Evolutionary conservation across 2,888 invertebrate species (phyloP).

Genomic region (Morinoia aosen): DNA sequence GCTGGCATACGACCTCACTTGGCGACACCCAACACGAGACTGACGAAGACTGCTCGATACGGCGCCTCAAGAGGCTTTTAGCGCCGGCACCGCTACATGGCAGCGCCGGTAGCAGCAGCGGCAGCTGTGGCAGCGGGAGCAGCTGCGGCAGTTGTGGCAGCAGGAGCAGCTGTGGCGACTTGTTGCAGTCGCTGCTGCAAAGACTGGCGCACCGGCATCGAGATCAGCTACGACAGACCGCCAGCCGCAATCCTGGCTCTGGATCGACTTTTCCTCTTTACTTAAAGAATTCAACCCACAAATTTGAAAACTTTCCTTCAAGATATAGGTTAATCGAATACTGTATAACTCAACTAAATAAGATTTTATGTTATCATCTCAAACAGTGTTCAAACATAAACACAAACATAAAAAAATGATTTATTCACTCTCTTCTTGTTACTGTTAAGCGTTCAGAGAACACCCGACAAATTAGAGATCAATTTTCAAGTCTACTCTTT

Average conservation of each 20-base stretch:
- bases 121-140: not conserved
- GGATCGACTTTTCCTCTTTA: not conserved
- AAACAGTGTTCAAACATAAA: not conserved
- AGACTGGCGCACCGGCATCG: not conserved
- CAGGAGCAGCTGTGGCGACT: not conserved
- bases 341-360: not conserved
- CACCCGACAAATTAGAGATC: too few relatives aligned
- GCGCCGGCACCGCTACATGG: conserved; percentile 31
- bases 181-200: not conserved
- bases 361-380: not conserved
- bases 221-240: not conserved
- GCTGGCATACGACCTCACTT: conserved; percentile 13
- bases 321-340: not conserved
- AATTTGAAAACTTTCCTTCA: not conserved
- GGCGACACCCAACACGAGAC: conserved; percentile 34
- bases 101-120: conserved; percentile 31
- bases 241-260: not conserved
- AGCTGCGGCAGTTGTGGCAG: not conserved
- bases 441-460: too few relatives aligned
- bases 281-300: not conserved
- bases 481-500: too few relatives aligned
- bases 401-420: not conserved
- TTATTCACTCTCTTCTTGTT: too few relatives aligned
- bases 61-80: conserved; percentile 45
- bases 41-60: conserved; percentile 34